Evolutionary conservation across 2,888 invertebrate species (phyloP).

Genomic region (Cephonodes hylas): DNA sequence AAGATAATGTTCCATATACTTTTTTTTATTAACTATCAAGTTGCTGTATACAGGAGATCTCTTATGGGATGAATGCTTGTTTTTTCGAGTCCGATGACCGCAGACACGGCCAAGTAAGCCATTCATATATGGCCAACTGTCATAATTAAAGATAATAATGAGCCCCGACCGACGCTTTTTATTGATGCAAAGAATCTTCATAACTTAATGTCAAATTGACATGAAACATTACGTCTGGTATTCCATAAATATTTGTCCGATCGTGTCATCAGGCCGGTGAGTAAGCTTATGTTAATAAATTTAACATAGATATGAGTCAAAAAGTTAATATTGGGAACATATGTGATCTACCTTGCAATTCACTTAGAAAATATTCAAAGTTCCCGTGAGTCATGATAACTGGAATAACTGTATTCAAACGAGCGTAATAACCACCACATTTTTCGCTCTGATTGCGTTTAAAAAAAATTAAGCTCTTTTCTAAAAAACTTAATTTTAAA

Average conservation of each 20-base stretch:
- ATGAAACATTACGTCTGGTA: slow-evolving; percentile 26
- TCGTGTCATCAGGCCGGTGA: not conserved
- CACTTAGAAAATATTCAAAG: not conserved
- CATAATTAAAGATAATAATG: slow-evolving; percentile 79
- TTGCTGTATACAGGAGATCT: slow-evolving; percentile 60
- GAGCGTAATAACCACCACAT: not conserved
- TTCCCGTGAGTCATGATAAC: not conserved
- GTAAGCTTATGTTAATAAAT: not conserved
- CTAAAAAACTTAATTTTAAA: not conserved
- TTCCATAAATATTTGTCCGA: not conserved
- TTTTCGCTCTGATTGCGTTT: not conserved
- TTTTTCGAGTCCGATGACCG: slow-evolving; percentile 54
- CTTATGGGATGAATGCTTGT: slow-evolving; percentile 53
- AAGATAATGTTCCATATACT: slow-evolving; percentile 53
- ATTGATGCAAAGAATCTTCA: slow-evolving; percentile 63
- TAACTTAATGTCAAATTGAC: slow-evolving; percentile 69
- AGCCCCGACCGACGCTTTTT: slow-evolving; percentile 64
- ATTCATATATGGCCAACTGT: slow-evolving; percentile 76
- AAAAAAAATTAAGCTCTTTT: not conserved
- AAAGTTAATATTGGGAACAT: not conserved
- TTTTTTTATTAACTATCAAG: slow-evolving; percentile 60
- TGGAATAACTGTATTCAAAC: not conserved
- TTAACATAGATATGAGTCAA: not conserved
- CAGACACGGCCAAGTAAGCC: slow-evolving; percentile 59
- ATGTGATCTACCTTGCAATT: not conserved